A percentile compares a stretch with the other conserved stretches of the same genome.
Evolutionary conservation across 2,113 vertebrate genomes (phyloP).

Genomic region (Oncorhynchus nerka): DNA sequence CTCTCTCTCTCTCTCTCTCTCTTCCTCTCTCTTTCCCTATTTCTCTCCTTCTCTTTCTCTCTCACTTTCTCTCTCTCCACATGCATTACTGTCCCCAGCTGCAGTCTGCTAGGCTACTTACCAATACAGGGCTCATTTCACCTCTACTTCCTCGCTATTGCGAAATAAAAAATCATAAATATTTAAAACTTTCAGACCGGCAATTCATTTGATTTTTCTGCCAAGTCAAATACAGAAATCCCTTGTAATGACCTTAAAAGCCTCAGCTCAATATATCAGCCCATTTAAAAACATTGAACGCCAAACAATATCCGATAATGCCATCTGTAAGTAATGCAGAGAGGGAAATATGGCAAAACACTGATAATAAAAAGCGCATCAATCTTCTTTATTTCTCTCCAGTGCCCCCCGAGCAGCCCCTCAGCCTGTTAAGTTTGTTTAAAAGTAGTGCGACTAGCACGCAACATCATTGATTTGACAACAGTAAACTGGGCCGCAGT

Average conservation of each 20-base stretch:
- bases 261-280: conserved; percentile 75
- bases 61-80: conserved; percentile 4
- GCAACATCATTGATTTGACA: conserved; percentile 75
- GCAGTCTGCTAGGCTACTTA: conserved; percentile 61
- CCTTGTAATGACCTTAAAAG: conserved; percentile 78
- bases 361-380: conserved; percentile 80
- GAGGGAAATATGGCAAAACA: conserved; percentile 73
- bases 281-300: conserved; percentile 77
- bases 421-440: conserved; percentile 70
- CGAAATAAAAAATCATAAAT: conserved; percentile 68
- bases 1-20: conserved; percentile 4
- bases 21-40: neutral
- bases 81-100: conserved; percentile 50
- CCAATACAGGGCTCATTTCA: conserved; percentile 57
- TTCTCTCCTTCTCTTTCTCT: conserved; percentile 14
- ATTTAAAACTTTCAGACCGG: conserved; percentile 70
- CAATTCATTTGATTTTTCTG: conserved; percentile 70
- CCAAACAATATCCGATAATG: conserved; percentile 79
- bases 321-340: conserved; percentile 78
- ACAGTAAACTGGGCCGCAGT: conserved; percentile 72
- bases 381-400: conserved; percentile 77
- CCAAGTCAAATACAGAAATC: conserved; percentile 75
- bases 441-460: conserved; percentile 71
- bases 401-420: conserved; percentile 67
- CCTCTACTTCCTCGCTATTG: conserved; percentile 52